Base-by-base conservation (phyloP, 2,797 vertebrate genomes). In the Phoebastria nigripes region DNA sequence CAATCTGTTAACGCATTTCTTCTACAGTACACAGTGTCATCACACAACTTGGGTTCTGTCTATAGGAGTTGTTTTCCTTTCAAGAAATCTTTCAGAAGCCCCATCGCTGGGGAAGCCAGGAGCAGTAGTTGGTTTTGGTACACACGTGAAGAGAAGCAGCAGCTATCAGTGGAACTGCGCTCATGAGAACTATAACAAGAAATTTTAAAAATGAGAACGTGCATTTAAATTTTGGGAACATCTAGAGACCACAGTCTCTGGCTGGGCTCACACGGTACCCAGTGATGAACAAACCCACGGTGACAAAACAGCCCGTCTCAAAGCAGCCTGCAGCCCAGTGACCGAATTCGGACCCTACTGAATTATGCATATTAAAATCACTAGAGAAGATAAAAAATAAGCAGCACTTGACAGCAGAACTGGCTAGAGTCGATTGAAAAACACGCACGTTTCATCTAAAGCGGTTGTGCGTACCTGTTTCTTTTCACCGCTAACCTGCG, bases 401-500 rank as follows among this genome's bases (percentile, higher is more conserved):
- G 55, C 33, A 90, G 55, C 26, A 8, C 19, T 21, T 89, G 81
- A 49, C 28, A 79, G 54, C 31, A 69, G 55, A 65, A 79, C 13
- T 76, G 55, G 29, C 15, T 29, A 42, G 15, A 76, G 19, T 7
- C 5, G 2, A 66, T 3, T 21, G 35, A 71, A 78, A 84, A 70
- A 9, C 33, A 47, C 0, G 0, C 10, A 24, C 0, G 0, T 54
- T 82, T 61, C 11, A 58, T 33, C 37, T 61, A 29, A 84, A 70
- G 62, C 3, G 1, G 35, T 8, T 72, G 29, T 19, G 70, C 8
- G 1, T 21, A 35, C 6, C 52, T 33, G 20, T 15, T 85, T 44
- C 44, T 80, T 39, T 80, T 62, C 14, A n/a, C 31, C 22, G 31
- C 35, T 35, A 37, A 49, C 26, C 17, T 59, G 26, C 3, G 1